Percentiles rank a stretch among this genome's conserved stretches.
These are phyloP conservation scores for Lagopus leucura DNA, from an alignment of 2,113 vertebrate species.

Conservation along the genomic window DNA sequence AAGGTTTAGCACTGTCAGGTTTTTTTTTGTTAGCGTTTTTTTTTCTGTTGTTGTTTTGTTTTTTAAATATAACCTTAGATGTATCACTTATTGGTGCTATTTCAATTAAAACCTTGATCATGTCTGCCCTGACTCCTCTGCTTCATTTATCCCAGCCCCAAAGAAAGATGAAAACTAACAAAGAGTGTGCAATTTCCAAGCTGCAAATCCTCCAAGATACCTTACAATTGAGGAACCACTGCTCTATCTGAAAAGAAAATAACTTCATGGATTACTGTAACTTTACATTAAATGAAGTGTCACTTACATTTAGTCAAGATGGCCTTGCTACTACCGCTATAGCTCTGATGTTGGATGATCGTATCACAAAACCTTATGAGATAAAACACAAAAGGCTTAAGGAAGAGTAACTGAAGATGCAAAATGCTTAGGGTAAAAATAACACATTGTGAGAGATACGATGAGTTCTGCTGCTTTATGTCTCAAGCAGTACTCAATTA, in stretches of 20 bases:
- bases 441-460: neutral
- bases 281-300: neutral
- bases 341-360: neutral
- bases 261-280: neutral
- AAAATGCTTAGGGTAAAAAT: neutral
- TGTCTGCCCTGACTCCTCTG: neutral
- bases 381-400: neutral
- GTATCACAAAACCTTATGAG: neutral
- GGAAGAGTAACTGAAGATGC: neutral
- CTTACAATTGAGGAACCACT: neutral
- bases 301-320: neutral
- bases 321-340: neutral
- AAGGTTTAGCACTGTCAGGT: neutral
- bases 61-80: neutral
- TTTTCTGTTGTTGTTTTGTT: neutral
- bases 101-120: neutral
- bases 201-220: neutral
- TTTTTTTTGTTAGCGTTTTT: too few species aligned
- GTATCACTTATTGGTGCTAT: neutral
- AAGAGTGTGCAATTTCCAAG: neutral
- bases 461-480: neutral
- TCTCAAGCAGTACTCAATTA: too few species aligned
- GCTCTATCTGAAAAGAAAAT: neutral
- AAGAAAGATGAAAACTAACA: neutral
- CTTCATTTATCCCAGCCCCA: neutral